Percentiles rank a stretch among this genome's conserved stretches.
phyloP scores from a whole-genome alignment of 1,140 invertebrate genomes.

The Anoplophora glabripennis region DNA sequence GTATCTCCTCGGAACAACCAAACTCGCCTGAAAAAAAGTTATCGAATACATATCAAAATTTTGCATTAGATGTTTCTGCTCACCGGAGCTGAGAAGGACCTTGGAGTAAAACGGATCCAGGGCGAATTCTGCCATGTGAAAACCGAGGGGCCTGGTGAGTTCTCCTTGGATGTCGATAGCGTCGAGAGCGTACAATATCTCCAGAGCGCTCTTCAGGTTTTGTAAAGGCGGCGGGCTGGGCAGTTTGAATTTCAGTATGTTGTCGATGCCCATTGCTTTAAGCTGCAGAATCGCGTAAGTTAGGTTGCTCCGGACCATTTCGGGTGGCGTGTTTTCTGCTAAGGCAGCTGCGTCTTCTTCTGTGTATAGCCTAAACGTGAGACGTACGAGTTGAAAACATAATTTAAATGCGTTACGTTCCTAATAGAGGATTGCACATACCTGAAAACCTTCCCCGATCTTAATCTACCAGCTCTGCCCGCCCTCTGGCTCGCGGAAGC shows the following conservation, averaged over 20 bases:
- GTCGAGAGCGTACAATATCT: slow-evolving; percentile 83
- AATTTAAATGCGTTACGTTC: not conserved
- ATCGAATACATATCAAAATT: too few relatives aligned
- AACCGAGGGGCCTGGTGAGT: slow-evolving; percentile 78
- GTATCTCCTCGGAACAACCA: slow-evolving; percentile 85
- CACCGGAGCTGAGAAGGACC: slow-evolving; percentile 78
- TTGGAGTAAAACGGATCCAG: slow-evolving; percentile 84
- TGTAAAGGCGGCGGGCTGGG: slow-evolving; percentile 85
- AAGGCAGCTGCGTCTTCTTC: slow-evolving; percentile 77
- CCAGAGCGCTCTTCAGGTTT: slow-evolving; percentile 81
- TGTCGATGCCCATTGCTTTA: slow-evolving; percentile 93
- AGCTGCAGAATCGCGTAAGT: slow-evolving; percentile 84
- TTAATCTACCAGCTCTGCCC: slow-evolving; percentile 84
- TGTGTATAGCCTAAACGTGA: slow-evolving; percentile 63
- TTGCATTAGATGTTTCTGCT: too few relatives aligned
- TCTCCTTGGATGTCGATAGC: slow-evolving; percentile 79
- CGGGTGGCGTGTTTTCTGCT: slow-evolving; percentile 71
- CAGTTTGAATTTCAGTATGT: slow-evolving; percentile 81
- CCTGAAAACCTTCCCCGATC: slow-evolving; percentile 80
- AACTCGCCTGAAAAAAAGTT: slow-evolving; percentile 60
- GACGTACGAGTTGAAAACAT: not conserved
- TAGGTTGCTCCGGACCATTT: slow-evolving; percentile 90
- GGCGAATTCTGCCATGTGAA: slow-evolving; percentile 90
- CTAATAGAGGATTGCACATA: slow-evolving; percentile 33
- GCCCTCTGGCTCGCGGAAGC: slow-evolving; percentile 90